Conservation (phyloP, 2,113 vertebrate species). For the Lycocorax pyrrhopterus region DNA sequence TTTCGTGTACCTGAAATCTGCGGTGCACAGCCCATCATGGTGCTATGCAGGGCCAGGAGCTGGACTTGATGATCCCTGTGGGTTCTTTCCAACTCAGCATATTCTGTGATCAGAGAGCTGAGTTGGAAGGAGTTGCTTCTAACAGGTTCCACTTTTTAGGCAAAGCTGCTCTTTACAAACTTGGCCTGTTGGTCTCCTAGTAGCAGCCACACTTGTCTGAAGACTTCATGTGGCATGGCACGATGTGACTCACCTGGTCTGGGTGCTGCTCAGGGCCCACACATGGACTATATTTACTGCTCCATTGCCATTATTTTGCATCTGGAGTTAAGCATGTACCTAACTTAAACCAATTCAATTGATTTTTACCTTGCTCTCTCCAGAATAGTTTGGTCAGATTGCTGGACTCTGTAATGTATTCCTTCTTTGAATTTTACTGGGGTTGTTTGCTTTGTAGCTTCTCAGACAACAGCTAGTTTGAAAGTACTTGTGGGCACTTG, state of each 20-base stretch:
- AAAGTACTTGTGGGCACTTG: not conserved
- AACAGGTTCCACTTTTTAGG: not conserved
- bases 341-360: not conserved
- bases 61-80: not conserved
- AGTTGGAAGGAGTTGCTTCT: not conserved
- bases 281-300: not conserved
- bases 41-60: not conserved
- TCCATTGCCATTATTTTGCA: not conserved
- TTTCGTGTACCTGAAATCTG: not conserved
- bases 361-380: not conserved
- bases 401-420: not conserved
- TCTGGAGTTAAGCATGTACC: not conserved
- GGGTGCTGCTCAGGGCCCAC: not conserved
- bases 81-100: not conserved
- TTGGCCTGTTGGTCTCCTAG: fast-evolving
- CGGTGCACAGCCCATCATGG: not conserved
- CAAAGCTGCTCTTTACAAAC: not conserved
- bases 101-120: not conserved
- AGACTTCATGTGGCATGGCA: not conserved
- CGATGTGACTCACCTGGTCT: not conserved
- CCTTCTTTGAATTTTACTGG: not conserved
- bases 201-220: not conserved
- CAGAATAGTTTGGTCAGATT: not conserved
- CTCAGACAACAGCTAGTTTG: not conserved
- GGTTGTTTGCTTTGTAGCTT: not conserved